Base-by-base conservation (phyloP, 2,113 vertebrate genomes). In the Aleadryas rufinucha region DNA sequence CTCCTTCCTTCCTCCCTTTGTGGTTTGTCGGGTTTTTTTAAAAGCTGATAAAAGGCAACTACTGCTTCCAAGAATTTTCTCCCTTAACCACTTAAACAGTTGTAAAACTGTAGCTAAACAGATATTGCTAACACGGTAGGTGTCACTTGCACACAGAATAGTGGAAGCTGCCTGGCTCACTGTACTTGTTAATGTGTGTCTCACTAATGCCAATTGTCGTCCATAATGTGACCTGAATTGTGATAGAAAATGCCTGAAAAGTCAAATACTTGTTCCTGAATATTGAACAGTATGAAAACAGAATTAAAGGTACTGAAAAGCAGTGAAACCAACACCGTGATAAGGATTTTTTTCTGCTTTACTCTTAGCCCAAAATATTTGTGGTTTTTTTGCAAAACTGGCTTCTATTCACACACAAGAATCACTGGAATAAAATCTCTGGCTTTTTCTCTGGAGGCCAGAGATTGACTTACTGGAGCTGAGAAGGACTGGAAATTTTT, bases 21-120 rank as follows among this genome's bases (percentile, higher is more conserved):
- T 28, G 33, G 1, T 24, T 72, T 31, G 3, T 10, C 1, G 0
- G 0, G 0, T 0, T 20, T 59, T 59, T 80, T 33, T 21, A 10
- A 20, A 65, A 65, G 33, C 13, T 2, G 11, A 52, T 47, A 57
- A 84, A 83, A 84, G 11, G 15, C 45, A 74, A 5, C 3, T 3
- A 17, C 61, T 84, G 8, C 15, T 90, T 80, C 45, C 59, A 86
- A 57, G 14, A 86, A 7, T 57, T 85, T 68, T 90, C 63, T 14
- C 28, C 12, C 33, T 65, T 53, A 71, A 91, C 50, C 18, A 47
- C 13, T 54, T 28, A 79, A 64, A 61, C 8, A 17, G 14, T 37
- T 64, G 39, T 90, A 45, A 78, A 93, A 84, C 45, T 45, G 9
- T 26, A 68, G 23, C 33, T 71, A 68, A 68, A 52, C 4, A 39